Evolutionary conservation across 2,797 vertebrate genomes (phyloP).

Genomic region (Urophycis tenuis): DNA sequence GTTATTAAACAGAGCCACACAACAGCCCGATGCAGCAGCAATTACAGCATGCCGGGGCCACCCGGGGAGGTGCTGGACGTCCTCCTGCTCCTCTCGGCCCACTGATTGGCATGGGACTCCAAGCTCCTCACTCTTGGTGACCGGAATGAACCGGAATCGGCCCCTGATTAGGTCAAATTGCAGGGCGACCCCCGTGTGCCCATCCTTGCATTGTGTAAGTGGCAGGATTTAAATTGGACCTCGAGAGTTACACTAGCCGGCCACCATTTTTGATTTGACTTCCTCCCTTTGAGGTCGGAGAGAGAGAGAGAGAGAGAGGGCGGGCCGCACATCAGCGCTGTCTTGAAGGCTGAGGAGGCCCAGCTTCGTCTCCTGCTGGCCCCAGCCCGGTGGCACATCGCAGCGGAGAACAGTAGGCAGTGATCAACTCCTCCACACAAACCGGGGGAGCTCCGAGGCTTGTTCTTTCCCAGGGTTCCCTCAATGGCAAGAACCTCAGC

Average conservation of each 20-base stretch:
- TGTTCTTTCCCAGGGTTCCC: background rate
- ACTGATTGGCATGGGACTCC: slow-evolving; percentile 57
- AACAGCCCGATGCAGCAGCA: slow-evolving; percentile 55
- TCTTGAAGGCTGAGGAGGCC: background rate
- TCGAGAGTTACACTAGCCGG: slow-evolving; percentile 35
- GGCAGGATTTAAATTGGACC: slow-evolving; percentile 55
- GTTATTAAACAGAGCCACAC: slow-evolving; percentile 35
- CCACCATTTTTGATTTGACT: background rate
- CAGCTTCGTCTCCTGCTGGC: slow-evolving; percentile 4
- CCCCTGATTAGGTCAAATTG: slow-evolving; percentile 63
- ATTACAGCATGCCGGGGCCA: slow-evolving; percentile 54
- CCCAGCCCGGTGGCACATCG: slow-evolving; percentile 18
- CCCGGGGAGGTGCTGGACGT: slow-evolving; percentile 48
- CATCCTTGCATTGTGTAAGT: slow-evolving; percentile 42
- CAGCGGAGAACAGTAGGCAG: background rate
- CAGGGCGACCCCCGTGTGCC: slow-evolving; percentile 52
- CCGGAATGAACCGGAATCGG: slow-evolving; percentile 57
- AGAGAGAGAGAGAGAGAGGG: no score
- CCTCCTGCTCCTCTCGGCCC: slow-evolving; percentile 42
- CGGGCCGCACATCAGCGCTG: background rate
- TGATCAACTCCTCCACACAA: background rate
- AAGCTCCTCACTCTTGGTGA: slow-evolving; percentile 51
- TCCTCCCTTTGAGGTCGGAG: background rate
- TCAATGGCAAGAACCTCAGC: background rate
- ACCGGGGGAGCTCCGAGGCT: background rate